A percentile compares a stretch with the other conserved stretches of the same genome.
These are phyloP conservation scores for Semotilus atromaculatus DNA, from an alignment of 2,797 vertebrate species.

Conservation along the genomic window DNA sequence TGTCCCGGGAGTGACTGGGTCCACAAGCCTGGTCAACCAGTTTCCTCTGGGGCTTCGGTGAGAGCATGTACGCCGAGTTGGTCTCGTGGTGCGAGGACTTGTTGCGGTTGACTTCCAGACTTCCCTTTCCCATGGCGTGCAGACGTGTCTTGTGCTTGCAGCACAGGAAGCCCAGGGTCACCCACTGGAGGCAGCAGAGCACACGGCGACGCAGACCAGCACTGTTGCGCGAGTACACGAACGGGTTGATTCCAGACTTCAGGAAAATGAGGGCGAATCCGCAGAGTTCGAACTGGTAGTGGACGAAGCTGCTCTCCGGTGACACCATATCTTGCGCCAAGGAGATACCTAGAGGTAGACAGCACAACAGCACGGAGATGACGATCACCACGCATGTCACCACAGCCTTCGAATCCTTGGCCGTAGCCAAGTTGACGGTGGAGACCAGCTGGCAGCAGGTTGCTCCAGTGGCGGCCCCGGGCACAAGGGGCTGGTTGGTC, in stretches of 20 bases:
- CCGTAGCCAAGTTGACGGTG: conserved; percentile 85
- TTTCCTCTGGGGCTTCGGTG: conserved; percentile 90
- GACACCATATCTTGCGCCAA: conserved; percentile 88
- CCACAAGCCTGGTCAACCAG: conserved; percentile 93
- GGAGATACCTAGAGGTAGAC: conserved; percentile 90
- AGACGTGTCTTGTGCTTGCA: conserved; percentile 93
- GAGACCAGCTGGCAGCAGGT: conserved; percentile 87
- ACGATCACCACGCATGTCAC: conserved; percentile 92
- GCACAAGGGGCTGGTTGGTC: conserved; percentile 67
- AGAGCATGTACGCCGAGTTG: conserved; percentile 93
- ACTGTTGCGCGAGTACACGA: conserved; percentile 96
- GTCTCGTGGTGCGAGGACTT: conserved; percentile 98
- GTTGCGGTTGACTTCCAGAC: conserved; percentile 93
- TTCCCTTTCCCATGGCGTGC: conserved; percentile 91
- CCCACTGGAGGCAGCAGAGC: conserved; percentile 87
- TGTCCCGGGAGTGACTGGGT: conserved; percentile 90
- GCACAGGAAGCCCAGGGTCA: conserved; percentile 84
- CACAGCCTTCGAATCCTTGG: conserved; percentile 93
- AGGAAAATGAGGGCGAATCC: conserved; percentile 94
- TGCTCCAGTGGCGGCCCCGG: conserved; percentile 75
- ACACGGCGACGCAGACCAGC: conserved; percentile 89
- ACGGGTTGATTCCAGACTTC: conserved; percentile 96
- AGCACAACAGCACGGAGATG: conserved; percentile 92
- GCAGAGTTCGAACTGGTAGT: conserved; percentile 95
- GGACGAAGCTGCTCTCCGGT: conserved; percentile 82